Evolutionary conservation across 1,140 invertebrate species (phyloP).

Genomic region (Brachionus calyciflorus): DNA sequence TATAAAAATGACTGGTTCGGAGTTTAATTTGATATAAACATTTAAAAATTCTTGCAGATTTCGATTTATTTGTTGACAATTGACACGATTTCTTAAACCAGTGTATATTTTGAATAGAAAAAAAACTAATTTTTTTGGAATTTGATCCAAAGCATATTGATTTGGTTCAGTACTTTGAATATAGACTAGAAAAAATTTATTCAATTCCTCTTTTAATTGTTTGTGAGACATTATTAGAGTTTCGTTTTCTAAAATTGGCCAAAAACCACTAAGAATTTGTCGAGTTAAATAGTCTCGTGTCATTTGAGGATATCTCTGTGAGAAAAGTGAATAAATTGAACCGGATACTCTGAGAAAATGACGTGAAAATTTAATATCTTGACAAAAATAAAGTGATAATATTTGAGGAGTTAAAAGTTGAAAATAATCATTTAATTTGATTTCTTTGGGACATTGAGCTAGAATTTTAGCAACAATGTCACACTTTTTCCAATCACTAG

Average conservation of each 20-base stretch:
- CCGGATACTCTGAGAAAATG: slow-evolving; percentile 48
- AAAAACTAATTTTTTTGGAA: background rate
- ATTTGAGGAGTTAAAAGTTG: slow-evolving; percentile 55
- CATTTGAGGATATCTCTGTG: slow-evolving; percentile 46
- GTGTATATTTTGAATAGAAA: slow-evolving; percentile 26
- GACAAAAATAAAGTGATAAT: slow-evolving; percentile 10
- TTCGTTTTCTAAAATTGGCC: slow-evolving; percentile 26
- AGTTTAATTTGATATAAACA: background rate
- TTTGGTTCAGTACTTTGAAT: slow-evolving; percentile 22
- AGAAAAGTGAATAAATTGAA: slow-evolving; percentile 13
- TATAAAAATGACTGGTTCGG: background rate
- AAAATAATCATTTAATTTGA: slow-evolving; percentile 63
- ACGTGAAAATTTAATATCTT: slow-evolving; percentile 43
- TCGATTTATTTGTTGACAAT: background rate
- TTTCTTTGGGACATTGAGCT: slow-evolving; percentile 62
- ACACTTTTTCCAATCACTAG: slow-evolving; percentile 65
- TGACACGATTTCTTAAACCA: background rate
- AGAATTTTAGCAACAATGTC: slow-evolving; percentile 66
- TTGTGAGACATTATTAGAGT: slow-evolving; percentile 16
- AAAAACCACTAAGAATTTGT: slow-evolving; percentile 49
- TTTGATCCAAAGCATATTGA: slow-evolving; percentile 3
- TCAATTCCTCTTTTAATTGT: background rate
- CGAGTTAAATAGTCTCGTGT: slow-evolving; percentile 48
- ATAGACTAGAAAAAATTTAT: background rate
- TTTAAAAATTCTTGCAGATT: slow-evolving; percentile 1